Evolutionary conservation across 2,113 vertebrate species (phyloP).

Genomic region (Podiceps cristatus): DNA sequence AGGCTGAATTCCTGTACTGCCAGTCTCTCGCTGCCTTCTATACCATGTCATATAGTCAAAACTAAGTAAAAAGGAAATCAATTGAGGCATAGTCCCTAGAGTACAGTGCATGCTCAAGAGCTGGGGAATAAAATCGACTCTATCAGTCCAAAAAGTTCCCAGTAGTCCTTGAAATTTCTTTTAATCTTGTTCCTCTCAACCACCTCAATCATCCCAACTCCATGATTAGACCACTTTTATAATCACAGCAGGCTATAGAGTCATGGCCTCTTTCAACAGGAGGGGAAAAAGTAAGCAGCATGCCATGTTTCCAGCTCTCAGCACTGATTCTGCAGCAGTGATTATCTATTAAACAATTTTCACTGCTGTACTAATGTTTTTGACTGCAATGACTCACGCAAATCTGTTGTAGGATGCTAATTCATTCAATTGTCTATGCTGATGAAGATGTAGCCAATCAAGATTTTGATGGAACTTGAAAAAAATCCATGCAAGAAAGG

Average conservation of each 20-base stretch:
- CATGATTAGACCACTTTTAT: background rate
- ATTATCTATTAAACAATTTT: background rate
- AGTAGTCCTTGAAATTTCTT: background rate
- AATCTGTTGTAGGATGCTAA: background rate
- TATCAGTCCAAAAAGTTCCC: background rate
- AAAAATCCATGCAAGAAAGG: background rate
- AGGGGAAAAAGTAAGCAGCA: background rate
- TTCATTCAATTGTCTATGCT: background rate
- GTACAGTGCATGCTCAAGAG: background rate
- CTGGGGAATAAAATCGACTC: background rate
- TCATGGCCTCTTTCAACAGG: background rate
- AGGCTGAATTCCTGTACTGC: background rate
- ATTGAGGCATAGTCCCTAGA: background rate
- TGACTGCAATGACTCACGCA: background rate
- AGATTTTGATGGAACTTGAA: background rate
- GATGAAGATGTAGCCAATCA: background rate
- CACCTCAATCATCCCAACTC: background rate
- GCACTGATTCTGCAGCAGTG: background rate
- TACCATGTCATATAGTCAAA: background rate
- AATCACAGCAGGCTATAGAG: background rate
- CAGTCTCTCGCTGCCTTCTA: background rate
- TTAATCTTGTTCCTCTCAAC: background rate
- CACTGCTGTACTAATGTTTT: background rate
- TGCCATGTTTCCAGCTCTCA: background rate
- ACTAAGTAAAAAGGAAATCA: background rate